These are phyloP conservation scores for Escarpia spicata DNA, from an alignment of 2,888 invertebrate genomes.

Conservation along the genomic window DNA sequence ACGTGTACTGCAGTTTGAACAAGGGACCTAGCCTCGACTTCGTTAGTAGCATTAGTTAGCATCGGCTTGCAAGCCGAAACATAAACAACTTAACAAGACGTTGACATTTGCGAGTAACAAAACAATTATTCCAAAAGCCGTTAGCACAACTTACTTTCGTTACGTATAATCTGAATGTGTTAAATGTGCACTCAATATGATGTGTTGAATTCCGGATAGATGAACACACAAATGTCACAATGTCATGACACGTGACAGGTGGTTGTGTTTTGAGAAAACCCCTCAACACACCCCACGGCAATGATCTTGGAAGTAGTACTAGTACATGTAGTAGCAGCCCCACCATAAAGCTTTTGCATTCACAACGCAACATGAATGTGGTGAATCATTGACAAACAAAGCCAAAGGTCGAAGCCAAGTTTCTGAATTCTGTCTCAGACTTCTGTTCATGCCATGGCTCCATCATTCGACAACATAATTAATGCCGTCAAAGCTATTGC, in stretches of 20 bases:
- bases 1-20: background rate
- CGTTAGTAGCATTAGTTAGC: no score
- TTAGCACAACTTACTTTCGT: no score
- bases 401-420: background rate
- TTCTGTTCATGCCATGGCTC: background rate
- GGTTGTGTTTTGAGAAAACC: slow-evolving; percentile 4
- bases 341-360: background rate
- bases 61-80: no score
- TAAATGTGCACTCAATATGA: no score
- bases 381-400: background rate
- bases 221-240: no score
- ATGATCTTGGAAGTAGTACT: background rate
- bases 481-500: background rate
- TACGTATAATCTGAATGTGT: no score
- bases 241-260: background rate
- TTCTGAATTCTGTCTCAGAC: background rate
- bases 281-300: background rate
- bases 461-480: background rate
- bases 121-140: no score
- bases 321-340: background rate
- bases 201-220: no score
- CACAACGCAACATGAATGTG: background rate
- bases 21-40: no score
- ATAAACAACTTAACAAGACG: no score
- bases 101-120: no score